Conservation (phyloP, 2,888 invertebrate species). For the Sarcophaga variegata region DNA sequence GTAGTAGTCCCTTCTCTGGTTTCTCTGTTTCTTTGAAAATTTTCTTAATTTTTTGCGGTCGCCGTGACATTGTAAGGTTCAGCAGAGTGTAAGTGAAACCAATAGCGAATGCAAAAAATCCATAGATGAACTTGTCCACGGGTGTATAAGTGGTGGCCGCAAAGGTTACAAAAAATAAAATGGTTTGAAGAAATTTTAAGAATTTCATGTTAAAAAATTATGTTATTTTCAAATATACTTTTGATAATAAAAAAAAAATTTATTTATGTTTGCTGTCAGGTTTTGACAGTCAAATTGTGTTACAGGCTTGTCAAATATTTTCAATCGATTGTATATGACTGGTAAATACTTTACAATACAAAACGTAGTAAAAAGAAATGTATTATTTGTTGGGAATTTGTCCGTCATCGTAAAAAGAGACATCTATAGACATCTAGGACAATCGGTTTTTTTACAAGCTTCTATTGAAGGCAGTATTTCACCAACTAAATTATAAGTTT, state of each 20-base stretch:
- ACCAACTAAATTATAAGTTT: too few species aligned
- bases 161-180: constrained; percentile 17
- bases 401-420: too few species aligned
- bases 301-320: too few species aligned
- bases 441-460: too few species aligned
- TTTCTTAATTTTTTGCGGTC: background rate
- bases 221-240: background rate
- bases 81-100: constrained; percentile 35
- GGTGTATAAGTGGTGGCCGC: constrained; percentile 14
- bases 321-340: too few species aligned
- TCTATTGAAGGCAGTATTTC: too few species aligned
- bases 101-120: constrained; percentile 39
- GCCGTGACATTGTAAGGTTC: background rate
- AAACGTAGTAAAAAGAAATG: too few species aligned
- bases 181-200: constrained; percentile 38
- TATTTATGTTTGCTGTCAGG: background rate
- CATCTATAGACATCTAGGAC: too few species aligned
- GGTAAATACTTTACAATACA: too few species aligned
- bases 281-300: background rate
- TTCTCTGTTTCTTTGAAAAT: background rate
- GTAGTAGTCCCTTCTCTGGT: background rate
- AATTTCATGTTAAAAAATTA: background rate
- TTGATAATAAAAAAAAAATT: background rate
- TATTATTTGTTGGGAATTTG: too few species aligned
- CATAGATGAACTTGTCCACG: constrained; percentile 44